Conservation (phyloP, 2,888 invertebrate species). For the Apamea crenata region DNA sequence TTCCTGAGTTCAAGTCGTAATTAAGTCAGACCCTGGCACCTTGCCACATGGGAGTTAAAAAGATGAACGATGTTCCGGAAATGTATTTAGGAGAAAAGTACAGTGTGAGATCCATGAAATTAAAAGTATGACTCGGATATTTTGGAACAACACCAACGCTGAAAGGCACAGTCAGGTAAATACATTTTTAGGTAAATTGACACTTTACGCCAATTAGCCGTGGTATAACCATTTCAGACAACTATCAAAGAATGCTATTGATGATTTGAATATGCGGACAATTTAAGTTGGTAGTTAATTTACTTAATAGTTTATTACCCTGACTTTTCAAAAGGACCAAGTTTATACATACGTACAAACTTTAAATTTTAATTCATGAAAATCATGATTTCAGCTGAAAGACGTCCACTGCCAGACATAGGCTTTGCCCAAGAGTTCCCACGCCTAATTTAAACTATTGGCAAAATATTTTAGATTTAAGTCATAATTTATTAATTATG, state of each 20-base stretch:
- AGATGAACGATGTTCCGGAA: constrained; percentile 15
- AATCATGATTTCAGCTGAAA: not conserved
- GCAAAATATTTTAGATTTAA: not conserved
- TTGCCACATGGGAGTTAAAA: constrained; percentile 51
- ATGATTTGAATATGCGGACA: not conserved
- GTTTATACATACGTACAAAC: not conserved
- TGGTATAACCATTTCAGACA: not conserved
- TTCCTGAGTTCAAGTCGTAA: constrained; percentile 45
- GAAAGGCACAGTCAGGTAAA: not conserved
- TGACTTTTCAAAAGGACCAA: not conserved
- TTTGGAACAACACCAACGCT: not conserved
- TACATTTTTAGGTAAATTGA: not conserved
- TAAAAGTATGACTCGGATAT: not conserved
- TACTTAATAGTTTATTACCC: not conserved
- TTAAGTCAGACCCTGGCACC: constrained; percentile 55
- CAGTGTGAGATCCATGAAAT: not conserved
- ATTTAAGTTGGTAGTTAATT: not conserved
- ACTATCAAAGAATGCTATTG: not conserved
- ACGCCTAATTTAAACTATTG: not conserved
- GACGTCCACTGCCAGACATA: not conserved
- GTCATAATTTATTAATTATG: not conserved
- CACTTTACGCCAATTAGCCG: not conserved
- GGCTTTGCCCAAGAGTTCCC: not conserved
- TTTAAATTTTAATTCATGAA: not conserved
- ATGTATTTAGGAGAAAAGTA: not conserved